Evolutionary conservation across 2,888 invertebrate genomes (phyloP).

Genomic region (Carcina quercana): DNA sequence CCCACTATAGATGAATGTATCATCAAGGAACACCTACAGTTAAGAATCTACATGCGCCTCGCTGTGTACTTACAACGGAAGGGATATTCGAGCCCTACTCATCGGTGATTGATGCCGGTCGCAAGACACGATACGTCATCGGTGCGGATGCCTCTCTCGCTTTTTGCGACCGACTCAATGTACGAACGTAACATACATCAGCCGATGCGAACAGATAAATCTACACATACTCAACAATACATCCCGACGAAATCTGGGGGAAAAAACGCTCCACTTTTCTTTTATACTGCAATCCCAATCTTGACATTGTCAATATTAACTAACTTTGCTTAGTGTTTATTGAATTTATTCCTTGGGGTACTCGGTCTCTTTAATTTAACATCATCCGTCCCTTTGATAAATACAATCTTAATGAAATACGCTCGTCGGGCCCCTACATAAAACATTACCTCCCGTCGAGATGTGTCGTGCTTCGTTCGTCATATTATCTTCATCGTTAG

Average conservation of each 20-base stretch:
- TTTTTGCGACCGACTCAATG: constrained; percentile 19
- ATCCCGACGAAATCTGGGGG: constrained; percentile 10
- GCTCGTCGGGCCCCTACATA: constrained; percentile 40
- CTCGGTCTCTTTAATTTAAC: constrained; percentile 8
- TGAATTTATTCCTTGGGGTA: constrained; percentile 14
- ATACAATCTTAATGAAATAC: constrained; percentile 46
- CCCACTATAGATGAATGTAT: too few species aligned
- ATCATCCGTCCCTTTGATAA: constrained; percentile 31
- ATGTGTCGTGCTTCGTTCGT: constrained; percentile 53
- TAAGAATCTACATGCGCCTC: too few species aligned
- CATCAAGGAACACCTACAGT: too few species aligned
- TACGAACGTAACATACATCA: constrained; percentile 15
- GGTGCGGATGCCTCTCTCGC: constrained; percentile 24
- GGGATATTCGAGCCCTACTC: constrained; percentile 13
- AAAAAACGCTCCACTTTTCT: background rate
- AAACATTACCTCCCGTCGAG: constrained; percentile 62
- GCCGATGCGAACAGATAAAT: constrained; percentile 17
- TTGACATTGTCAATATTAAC: background rate
- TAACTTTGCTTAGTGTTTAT: constrained; percentile 12
- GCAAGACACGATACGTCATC: constrained; percentile 32
- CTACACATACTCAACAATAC: constrained; percentile 19
- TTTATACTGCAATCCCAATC: background rate
- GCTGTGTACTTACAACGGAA: too few species aligned
- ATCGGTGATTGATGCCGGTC: constrained; percentile 33
- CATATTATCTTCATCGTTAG: constrained; percentile 52